These are phyloP conservation scores for Noturus placidus DNA, from an alignment of 2,113 vertebrate genomes.

Conservation along the genomic window DNA sequence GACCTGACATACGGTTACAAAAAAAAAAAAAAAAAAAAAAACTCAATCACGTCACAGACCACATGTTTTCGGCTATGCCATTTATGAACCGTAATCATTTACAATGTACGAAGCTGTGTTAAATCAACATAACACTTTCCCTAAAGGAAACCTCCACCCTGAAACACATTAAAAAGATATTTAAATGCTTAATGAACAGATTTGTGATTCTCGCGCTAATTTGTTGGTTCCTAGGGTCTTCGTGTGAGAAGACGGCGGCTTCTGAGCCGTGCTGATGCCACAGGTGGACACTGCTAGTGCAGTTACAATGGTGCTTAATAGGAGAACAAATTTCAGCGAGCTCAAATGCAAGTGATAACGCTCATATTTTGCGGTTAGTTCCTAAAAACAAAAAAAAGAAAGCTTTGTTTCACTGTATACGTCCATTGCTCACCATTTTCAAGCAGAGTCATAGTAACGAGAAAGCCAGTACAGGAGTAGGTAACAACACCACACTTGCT, in stretches of 20 bases:
- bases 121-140: background rate
- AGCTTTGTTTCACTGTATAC: no score
- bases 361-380: background rate
- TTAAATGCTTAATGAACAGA: background rate
- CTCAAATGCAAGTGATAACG: background rate
- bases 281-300: background rate
- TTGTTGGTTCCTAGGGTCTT: background rate
- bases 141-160: background rate
- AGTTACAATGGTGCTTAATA: background rate
- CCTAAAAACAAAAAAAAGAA: background rate
- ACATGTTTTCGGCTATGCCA: background rate
- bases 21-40: no score
- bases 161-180: background rate
- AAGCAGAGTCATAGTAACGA: background rate
- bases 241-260: no score
- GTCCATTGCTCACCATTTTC: background rate
- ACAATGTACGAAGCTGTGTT: background rate
- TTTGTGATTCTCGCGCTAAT: background rate
- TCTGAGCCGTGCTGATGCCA: background rate
- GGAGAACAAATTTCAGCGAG: background rate
- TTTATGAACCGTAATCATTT: background rate
- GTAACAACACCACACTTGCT: background rate
- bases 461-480: background rate
- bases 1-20: background rate
- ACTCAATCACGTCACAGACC: background rate